A percentile compares a stretch with the other conserved stretches of the same genome.
These are phyloP conservation scores for Sebastes itinus DNA, from an alignment of 2,797 vertebrate genomes.

Conservation along the genomic window DNA sequence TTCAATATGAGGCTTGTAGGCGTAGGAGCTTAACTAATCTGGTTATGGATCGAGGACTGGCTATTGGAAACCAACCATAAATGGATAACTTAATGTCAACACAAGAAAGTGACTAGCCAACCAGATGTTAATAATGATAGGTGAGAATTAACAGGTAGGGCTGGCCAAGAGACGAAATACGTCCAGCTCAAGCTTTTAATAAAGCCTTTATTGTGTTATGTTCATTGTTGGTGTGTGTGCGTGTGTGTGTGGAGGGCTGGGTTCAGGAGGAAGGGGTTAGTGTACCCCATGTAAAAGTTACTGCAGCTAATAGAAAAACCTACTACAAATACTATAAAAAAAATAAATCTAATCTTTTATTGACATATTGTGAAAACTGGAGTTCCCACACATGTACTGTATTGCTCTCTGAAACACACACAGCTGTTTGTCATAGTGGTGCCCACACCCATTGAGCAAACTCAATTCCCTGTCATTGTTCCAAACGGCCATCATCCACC, in stretches of 20 bases:
- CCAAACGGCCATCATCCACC: slow-evolving; percentile 18
- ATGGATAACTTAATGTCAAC: background rate
- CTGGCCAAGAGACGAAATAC: background rate
- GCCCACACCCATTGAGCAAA: slow-evolving; percentile 61
- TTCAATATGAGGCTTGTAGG: background rate
- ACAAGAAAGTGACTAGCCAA: background rate
- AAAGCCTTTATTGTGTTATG: background rate
- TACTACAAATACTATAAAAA: background rate
- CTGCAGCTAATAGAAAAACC: background rate
- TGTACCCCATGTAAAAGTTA: background rate
- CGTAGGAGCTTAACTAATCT: background rate
- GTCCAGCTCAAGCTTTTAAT: background rate
- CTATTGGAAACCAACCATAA: background rate
- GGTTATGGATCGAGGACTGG: background rate
- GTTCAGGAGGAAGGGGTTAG: background rate
- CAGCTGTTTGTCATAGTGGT: slow-evolving; percentile 29
- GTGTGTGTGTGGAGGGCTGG: background rate
- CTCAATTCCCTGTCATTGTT: slow-evolving; percentile 51
- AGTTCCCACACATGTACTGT: slow-evolving; percentile 13
- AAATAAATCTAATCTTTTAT: slow-evolving; percentile 11
- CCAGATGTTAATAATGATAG: background rate
- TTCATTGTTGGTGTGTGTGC: background rate
- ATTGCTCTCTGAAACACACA: background rate
- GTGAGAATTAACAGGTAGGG: background rate
- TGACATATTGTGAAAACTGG: slow-evolving; percentile 25